These are phyloP conservation scores for Tetranychus urticae DNA, from an alignment of 1,140 invertebrate species.

Conservation along the genomic window DNA sequence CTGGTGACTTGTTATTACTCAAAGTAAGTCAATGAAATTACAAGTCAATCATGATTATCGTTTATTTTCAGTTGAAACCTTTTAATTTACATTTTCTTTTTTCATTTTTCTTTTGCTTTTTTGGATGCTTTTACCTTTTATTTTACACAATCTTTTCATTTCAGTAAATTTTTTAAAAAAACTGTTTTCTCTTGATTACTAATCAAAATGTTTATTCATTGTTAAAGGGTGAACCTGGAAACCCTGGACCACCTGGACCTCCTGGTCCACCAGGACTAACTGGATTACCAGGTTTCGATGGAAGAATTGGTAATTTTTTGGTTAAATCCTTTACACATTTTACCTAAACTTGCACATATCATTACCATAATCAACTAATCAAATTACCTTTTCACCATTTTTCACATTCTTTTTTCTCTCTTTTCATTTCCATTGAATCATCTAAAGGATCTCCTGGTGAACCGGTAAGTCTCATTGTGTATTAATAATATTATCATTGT, in stretches of 20 bases:
- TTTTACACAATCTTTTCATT: background rate
- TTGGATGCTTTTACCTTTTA: background rate
- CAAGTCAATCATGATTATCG: background rate
- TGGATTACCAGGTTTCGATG: constrained; percentile 59
- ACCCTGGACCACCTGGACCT: constrained; percentile 34
- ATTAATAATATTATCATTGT: too few species aligned
- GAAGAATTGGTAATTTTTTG: constrained; percentile 23
- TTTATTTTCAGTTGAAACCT: background rate
- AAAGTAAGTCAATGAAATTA: constrained; percentile 11
- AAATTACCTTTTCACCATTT: too few species aligned
- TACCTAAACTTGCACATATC: too few species aligned
- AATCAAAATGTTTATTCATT: background rate
- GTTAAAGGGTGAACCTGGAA: constrained; percentile 59
- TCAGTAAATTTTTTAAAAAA: too few species aligned
- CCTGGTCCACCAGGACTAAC: constrained; percentile 45
- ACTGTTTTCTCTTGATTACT: background rate
- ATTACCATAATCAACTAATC: too few species aligned
- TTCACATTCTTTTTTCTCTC: too few species aligned
- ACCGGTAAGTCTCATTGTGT: constrained; percentile 5
- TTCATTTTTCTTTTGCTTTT: background rate
- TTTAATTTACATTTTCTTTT: background rate
- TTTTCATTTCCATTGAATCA: too few species aligned
- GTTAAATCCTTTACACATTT: too few species aligned
- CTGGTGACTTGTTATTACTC: constrained; percentile 14
- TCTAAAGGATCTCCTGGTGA: constrained; percentile 12